Base-by-base conservation (phyloP, 1,140 invertebrate species). In the Contarinia nasturtii region DNA sequence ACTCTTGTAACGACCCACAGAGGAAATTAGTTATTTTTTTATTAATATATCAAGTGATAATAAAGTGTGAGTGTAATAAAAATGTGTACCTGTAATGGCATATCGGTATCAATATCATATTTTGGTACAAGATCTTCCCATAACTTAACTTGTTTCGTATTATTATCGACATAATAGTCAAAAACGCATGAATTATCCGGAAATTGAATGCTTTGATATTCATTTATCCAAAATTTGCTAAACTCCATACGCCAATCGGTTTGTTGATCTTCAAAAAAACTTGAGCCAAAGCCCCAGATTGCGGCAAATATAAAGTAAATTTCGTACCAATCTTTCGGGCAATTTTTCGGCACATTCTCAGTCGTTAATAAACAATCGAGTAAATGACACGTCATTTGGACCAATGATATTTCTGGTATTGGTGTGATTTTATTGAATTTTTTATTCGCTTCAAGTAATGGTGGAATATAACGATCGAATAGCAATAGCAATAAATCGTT, bases 271-370 rank as follows among this genome's bases (percentile, higher is more conserved):
- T 89, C 86, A 60, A 86, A 92, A 44, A 86, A 72, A 1, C 78
- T 75, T 0, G 89, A 88, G 14, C 91, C 91, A 62, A 95, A 95
- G 1, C 88, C 86, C 91, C 91, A 96, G 15, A 94, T 75, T 50
- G 77, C 74, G 7, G 79, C 78, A 64, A 95, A 95, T 0, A 82
- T 86, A 67, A 95, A 96, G 61, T 94, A 94, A 3, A 82, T 75
- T 66, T 96, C 91, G 57, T 90, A 91, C 80, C 80, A 84, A 61
- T 95, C 91, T 57, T 89, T 93, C 0, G 87, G 83, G 57, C 82
- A 87, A 51, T 95, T 89, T 2, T 69, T 67, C 0, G 89, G 84
- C 2, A 88, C 72, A 59, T 87, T 82, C 47, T 80, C 72, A 27
- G 79, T 79, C 2, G 77, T 84, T 2, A 95, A 60, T 40, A 93